A percentile compares a stretch with the other conserved stretches of the same genome.
Conservation (phyloP, 2,113 vertebrate genomes). For the Urocynchramus pylzowi region DNA sequence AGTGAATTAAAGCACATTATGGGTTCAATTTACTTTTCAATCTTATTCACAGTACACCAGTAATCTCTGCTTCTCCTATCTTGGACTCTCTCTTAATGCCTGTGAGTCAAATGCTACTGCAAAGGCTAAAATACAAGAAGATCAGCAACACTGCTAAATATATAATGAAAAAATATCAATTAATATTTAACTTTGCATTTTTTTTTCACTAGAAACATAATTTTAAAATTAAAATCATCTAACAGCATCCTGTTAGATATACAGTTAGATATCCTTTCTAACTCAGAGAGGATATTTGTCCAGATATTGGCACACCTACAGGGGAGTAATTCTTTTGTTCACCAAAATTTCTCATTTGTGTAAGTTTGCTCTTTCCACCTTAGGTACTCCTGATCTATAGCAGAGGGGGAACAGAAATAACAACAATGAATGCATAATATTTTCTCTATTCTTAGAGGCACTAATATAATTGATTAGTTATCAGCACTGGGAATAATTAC, state of each 20-base stretch:
- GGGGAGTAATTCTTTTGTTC: neutral
- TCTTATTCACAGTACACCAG: neutral
- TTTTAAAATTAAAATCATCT: neutral
- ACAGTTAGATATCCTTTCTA: neutral
- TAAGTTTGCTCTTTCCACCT: neutral
- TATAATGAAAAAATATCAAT: neutral
- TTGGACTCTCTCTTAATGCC: neutral
- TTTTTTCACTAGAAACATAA: neutral
- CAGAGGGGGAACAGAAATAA: neutral
- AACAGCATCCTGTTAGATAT: neutral
- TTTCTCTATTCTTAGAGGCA: neutral
- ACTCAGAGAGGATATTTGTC: neutral
- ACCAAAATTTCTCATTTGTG: neutral
- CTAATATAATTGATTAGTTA: slow-evolving; percentile 14
- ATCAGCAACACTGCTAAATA: neutral
- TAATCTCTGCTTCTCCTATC: neutral
- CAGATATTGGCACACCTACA: neutral
- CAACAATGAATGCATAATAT: neutral
- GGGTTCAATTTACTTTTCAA: neutral
- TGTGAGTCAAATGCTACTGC: neutral
- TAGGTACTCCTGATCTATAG: neutral
- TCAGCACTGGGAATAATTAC: slow-evolving; percentile 19
- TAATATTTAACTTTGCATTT: neutral
- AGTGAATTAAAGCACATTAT: neutral
- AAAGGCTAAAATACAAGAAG: neutral